Conservation (phyloP, 2,888 invertebrate species). For the Trachelus stipa region DNA sequence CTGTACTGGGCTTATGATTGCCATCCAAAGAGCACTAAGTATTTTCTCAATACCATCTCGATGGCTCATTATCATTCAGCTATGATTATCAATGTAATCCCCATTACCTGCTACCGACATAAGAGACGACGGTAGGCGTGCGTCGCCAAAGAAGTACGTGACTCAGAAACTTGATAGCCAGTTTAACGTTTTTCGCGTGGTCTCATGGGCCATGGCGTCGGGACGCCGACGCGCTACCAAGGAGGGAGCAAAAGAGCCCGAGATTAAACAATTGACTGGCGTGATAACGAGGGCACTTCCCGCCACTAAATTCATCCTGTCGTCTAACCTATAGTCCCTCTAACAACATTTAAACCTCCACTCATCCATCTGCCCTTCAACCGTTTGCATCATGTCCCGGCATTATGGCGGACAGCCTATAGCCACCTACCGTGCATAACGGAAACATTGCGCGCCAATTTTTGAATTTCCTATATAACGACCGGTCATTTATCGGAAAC, state of each 20-base stretch:
- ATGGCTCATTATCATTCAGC: not conserved
- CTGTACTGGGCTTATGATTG: not conserved
- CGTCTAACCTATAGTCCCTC: constrained; percentile 35
- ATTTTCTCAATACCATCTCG: not conserved
- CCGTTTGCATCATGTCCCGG: constrained; percentile 10
- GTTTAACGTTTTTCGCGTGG: constrained; percentile 45
- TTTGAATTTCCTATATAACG: not conserved
- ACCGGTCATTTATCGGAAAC: not conserved
- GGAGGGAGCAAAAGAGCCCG: constrained; percentile 39
- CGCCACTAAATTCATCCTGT: constrained; percentile 60
- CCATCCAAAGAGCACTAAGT: not conserved
- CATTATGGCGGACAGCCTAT: not conserved
- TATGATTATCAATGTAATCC: not conserved
- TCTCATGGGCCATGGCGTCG: constrained; percentile 29
- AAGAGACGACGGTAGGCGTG: not conserved
- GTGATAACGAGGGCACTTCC: constrained; percentile 65
- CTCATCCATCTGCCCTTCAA: constrained; percentile 46
- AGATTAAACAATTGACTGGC: constrained; percentile 64
- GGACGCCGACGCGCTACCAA: constrained; percentile 17
- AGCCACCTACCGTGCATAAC: not conserved
- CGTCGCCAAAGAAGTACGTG: constrained; percentile 26
- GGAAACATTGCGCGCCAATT: not conserved
- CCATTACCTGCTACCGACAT: not conserved
- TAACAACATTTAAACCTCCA: constrained; percentile 34
- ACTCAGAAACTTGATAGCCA: constrained; percentile 44